Conservation (phyloP, 2,888 invertebrate species). For the Nowickia ferox region DNA sequence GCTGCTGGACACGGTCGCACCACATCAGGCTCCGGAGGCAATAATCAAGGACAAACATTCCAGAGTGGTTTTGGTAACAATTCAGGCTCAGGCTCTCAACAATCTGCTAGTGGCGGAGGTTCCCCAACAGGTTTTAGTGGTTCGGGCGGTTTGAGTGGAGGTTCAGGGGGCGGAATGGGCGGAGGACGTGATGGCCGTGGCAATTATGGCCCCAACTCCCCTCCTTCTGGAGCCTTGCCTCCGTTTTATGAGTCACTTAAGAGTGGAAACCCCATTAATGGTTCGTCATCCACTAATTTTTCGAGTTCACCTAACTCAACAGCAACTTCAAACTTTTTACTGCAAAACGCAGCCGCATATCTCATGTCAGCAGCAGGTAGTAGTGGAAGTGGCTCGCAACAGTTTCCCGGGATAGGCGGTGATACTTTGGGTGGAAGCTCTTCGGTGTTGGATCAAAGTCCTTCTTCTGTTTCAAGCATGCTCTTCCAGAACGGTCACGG, state of each 20-base stretch:
- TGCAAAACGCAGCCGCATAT: constrained; percentile 86
- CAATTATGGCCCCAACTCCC: constrained; percentile 94
- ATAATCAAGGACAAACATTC: constrained; percentile 82
- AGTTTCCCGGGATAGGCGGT: constrained; percentile 84
- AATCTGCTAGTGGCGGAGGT: constrained; percentile 84
- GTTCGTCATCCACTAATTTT: constrained; percentile 71
- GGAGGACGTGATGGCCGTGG: constrained; percentile 92
- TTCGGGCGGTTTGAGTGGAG: constrained; percentile 83
- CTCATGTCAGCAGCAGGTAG: constrained; percentile 85
- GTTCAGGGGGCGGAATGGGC: constrained; percentile 90
- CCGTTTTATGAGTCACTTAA: constrained; percentile 95
- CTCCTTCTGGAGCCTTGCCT: constrained; percentile 93
- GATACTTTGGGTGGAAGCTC: constrained; percentile 76
- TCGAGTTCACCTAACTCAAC: constrained; percentile 83
- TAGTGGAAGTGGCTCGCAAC: constrained; percentile 67
- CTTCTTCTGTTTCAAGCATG: constrained; percentile 71
- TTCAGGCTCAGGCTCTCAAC: constrained; percentile 68
- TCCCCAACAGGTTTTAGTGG: constrained; percentile 78
- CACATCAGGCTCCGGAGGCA: constrained; percentile 84
- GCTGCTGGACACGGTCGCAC: constrained; percentile 92
- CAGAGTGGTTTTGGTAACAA: constrained; percentile 78
- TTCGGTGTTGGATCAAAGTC: constrained; percentile 73
- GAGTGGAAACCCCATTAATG: constrained; percentile 87
- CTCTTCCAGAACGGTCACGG: constrained; percentile 79
- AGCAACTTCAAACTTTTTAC: constrained; percentile 84